phyloP scores from a whole-genome alignment of 2,797 vertebrate species.

The Clarias laeviceps region DNA sequence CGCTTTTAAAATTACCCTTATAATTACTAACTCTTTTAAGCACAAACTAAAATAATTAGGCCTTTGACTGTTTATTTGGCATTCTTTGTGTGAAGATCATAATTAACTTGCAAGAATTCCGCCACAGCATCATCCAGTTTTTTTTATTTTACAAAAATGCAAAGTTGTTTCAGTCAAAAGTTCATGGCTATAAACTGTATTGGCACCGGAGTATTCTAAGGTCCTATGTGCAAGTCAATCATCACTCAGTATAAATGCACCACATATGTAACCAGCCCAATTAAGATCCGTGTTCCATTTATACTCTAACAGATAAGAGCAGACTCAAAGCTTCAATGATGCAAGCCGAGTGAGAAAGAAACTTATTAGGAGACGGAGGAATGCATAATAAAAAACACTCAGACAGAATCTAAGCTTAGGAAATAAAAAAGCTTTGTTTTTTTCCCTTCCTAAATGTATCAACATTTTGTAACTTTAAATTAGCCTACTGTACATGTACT shows the following conservation, averaged over 20 bases:
- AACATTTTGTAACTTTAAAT: not conserved
- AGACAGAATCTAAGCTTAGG: not conserved
- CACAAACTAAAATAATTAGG: not conserved
- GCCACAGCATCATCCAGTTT: not conserved
- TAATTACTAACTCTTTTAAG: not conserved
- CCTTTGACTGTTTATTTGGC: not conserved
- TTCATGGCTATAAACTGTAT: not conserved
- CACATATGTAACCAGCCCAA: not conserved
- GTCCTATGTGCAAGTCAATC: not conserved
- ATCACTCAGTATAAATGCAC: not conserved
- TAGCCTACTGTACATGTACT: not conserved
- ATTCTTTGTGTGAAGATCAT: not conserved
- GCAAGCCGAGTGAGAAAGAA: not conserved
- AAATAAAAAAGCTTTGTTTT: not conserved
- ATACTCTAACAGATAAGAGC: not conserved
- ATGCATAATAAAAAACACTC: not conserved
- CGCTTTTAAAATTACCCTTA: not conserved
- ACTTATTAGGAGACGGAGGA: not conserved
- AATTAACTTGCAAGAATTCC: not conserved
- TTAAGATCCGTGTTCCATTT: slow-evolving; percentile 5
- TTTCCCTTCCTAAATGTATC: not conserved
- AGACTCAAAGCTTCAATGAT: not conserved
- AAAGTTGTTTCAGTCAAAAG: not conserved
- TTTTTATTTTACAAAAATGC: too few species aligned
- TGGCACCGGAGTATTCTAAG: not conserved